Evolutionary conservation across 2,797 vertebrate genomes (phyloP), one percentile per base, ranked within the genome.

Genomic region (Sardinella longiceps): DNA sequence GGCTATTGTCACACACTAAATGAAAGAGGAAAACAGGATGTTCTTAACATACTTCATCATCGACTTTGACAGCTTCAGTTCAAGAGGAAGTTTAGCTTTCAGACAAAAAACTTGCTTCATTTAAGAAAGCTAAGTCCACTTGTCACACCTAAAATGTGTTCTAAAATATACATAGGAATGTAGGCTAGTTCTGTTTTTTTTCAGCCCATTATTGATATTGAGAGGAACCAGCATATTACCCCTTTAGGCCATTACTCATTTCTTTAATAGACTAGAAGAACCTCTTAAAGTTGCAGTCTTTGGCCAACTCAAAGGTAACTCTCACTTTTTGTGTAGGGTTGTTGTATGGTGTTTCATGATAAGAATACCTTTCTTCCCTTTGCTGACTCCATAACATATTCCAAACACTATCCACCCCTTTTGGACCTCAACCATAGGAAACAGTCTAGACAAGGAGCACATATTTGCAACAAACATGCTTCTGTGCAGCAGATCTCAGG

Each of bases 11-110:
- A 87, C 81, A 30, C 81, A 83, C 63, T 28, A 39, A 87, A 85
- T 82, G 80, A 87, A 83, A 33, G 51, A 85, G 74, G 86, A 88
- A 89, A 91, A 91, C 90, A 91, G 90, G 90, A 91, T 89, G 91
- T 89, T 87, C 88, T 87, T 87, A 86, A 87, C 81, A 46, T 84
- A 82, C 84, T 58, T 80, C 86, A 70, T 88, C 87, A 87, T 85
- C 86, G 86, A 81, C 87, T 83, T 85, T 87, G 86, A 88, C 89
- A 89, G 81, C 84, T 90, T 88, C 87, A 84, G 85, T 88, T 89
- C 86, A 87, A 86, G 80, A 92, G 90, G 91, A 92, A 92, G 91
- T 90, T 88, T 84, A 89, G 70, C 83, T 87, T 51, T 46, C 51
- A 82, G 77, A 87, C 70, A 86, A 86, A 88, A 86, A 86, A 39